phyloP scores from a whole-genome alignment of 92 coral and sea anemone species.

The Epizoanthus stellaris region DNA sequence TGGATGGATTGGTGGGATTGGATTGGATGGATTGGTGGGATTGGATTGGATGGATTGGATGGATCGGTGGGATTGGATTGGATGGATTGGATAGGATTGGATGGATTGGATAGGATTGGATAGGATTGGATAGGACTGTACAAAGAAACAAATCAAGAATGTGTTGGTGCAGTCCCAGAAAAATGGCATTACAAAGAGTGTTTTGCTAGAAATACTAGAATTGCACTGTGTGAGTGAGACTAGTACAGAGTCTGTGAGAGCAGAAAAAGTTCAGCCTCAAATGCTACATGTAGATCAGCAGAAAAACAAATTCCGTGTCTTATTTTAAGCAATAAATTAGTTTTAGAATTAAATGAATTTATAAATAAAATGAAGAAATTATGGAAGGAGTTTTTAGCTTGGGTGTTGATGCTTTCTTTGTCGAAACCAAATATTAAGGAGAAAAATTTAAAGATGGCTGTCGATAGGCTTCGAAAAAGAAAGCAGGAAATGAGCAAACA shows the following conservation, averaged over 20 bases:
- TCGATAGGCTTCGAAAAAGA: constrained; percentile 16
- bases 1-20: no score
- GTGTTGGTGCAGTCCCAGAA: constrained; percentile 24
- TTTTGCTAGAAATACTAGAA: background rate
- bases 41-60: no score
- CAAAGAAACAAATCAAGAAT: constrained; percentile 11
- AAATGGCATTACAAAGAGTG: constrained; percentile 17
- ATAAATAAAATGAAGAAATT: constrained; percentile 11
- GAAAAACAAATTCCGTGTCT: background rate
- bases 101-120: no score
- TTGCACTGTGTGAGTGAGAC: background rate
- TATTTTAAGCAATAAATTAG: constrained; percentile 22
- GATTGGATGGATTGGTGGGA: no score
- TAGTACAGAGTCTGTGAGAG: background rate
- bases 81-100: no score
- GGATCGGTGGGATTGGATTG: no score
- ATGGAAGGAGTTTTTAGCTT: constrained; percentile 20
- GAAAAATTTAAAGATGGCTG: constrained; percentile 15
- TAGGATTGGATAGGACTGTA: background rate
- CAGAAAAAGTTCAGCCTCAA: background rate
- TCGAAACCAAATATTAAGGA: constrained; percentile 29
- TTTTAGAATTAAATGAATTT: constrained; percentile 5
- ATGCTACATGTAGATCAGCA: background rate
- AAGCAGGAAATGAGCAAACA: constrained; percentile 1
- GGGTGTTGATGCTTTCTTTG: background rate